These are phyloP conservation scores for Accipiter cooperii DNA, from an alignment of 2,113 vertebrate species.

Conservation along the genomic window DNA sequence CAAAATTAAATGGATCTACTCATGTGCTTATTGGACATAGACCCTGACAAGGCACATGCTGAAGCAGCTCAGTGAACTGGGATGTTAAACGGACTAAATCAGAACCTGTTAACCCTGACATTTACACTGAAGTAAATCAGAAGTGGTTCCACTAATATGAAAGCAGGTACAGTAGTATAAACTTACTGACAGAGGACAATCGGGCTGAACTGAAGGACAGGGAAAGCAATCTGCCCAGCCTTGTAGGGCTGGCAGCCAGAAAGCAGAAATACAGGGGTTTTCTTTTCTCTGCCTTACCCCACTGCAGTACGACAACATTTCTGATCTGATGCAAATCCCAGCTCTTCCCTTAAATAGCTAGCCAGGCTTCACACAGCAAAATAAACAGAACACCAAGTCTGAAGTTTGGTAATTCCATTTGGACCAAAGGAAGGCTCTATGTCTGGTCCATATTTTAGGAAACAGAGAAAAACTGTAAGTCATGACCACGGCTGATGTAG, in stretches of 20 bases:
- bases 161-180: not conserved
- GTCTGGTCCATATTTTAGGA: not conserved
- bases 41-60: not conserved
- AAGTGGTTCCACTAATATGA: not conserved
- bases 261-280: not conserved
- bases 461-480: not conserved
- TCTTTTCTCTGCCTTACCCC: not conserved
- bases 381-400: not conserved
- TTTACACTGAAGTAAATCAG: not conserved
- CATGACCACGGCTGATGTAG: not conserved
- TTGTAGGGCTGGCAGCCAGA: not conserved
- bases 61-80: not conserved
- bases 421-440: not conserved
- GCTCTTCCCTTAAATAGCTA: not conserved
- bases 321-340: not conserved
- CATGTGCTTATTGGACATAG: not conserved
- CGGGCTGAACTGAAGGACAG: not conserved
- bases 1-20: not conserved
- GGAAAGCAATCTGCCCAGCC: not conserved
- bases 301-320: not conserved
- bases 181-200: not conserved
- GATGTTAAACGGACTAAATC: not conserved
- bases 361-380: not conserved
- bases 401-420: not conserved
- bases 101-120: not conserved